Evolutionary conservation across 2,113 vertebrate species (phyloP).

Genomic region (Pseudonaja textilis): DNA sequence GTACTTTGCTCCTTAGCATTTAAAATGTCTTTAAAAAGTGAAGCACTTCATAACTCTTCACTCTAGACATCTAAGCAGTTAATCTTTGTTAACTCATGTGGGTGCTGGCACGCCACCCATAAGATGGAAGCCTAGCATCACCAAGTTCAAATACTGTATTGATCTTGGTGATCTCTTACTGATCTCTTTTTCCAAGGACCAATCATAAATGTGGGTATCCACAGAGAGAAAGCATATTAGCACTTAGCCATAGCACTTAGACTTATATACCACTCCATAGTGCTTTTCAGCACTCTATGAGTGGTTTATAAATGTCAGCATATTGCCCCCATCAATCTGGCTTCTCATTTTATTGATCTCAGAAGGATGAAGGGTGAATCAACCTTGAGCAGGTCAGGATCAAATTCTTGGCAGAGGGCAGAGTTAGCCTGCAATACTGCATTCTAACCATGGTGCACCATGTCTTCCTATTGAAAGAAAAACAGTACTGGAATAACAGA

Average conservation of each 20-base stretch:
- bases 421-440: neutral
- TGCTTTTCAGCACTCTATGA: neutral
- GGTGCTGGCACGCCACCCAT: neutral
- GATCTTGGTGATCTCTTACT: neutral
- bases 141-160: neutral
- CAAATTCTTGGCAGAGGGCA: neutral
- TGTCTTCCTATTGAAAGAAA: neutral
- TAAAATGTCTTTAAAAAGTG: neutral
- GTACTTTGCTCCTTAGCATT: neutral
- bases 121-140: neutral
- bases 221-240: neutral
- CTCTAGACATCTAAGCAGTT: neutral
- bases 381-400: neutral
- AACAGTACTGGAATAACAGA: neutral
- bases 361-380: neutral
- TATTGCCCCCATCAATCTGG: neutral
- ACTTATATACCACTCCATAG: neutral
- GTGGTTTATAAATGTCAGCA: neutral
- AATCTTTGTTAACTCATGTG: neutral
- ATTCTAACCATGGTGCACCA: neutral
- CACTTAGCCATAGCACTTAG: neutral
- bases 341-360: neutral
- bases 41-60: neutral
- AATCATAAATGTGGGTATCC: neutral
- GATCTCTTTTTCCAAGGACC: neutral